Evolutionary conservation across 2,113 vertebrate genomes (phyloP), one percentile per base, ranked within the genome.

Genomic region (Zosterops hypoxanthus): DNA sequence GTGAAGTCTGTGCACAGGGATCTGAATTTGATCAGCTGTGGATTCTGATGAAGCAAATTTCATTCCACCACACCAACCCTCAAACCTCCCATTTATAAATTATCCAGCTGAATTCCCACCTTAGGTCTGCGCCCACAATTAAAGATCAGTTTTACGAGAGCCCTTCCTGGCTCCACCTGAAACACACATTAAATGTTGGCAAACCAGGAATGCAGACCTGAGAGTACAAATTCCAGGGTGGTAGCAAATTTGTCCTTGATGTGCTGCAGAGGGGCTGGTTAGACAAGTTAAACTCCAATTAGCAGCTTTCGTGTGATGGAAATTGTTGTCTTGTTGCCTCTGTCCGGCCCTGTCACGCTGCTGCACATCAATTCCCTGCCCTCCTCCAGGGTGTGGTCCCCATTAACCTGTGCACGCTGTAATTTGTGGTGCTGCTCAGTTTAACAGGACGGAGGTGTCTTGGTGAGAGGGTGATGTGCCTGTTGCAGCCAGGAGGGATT

Each of bases 261-360:
- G 68, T 60, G 69, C 56, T 49, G 76, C 36, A 12, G 65, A 71
- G 68, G 57, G 78, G 83, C 95, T 91, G 88, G 92, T 94, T 91
- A 47, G 69, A 31, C 91, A 12, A 83, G 96, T 86, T 88, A 23
- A 70, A 70, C 66, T 77, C 68, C 0, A 18, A 77, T 71, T 52
- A 84, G 71, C 65, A 92, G 85, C 65, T 90, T 77, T 76, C 0
- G 1, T 59, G 50, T 63, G 80, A 71, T 44, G 66, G 79, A 39
- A 75, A 12, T 57, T 13, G 44, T 49, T 85, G 86, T 64, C 18
- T 49, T 28, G 50, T n/a, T 90, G 86, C 88, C 49, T 5, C 82
- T 82, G 75, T 90, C 92, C 23, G 0, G 60, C 85, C 82, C 70
- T 61, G 83, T 94, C 82, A 81, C 1, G 21, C 55, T 81, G 79